Evolutionary conservation across 2,113 vertebrate species (phyloP).

Genomic region (Crotophaga sulcirostris): DNA sequence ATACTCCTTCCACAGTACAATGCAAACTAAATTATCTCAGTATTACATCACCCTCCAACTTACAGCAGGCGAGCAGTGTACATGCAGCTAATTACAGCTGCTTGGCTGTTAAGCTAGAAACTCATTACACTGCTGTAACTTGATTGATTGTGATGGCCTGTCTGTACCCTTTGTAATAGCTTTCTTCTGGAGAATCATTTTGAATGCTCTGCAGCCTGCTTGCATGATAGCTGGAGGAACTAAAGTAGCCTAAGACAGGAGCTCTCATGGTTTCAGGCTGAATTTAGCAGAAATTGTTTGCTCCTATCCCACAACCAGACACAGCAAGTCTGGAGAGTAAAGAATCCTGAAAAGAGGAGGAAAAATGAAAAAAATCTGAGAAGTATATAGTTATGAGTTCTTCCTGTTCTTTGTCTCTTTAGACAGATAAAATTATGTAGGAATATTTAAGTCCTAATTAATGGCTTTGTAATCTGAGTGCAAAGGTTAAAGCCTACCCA

Average conservation of each 20-base stretch:
- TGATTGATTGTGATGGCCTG: not conserved
- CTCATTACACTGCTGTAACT: not conserved
- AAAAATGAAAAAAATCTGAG: not conserved
- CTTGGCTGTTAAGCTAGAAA: not conserved
- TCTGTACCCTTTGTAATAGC: not conserved
- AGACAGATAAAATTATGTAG: not conserved
- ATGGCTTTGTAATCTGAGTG: not conserved
- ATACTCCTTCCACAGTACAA: not conserved
- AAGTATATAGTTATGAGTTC: not conserved
- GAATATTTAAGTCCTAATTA: not conserved
- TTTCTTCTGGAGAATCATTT: not conserved
- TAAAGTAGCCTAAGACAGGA: not conserved
- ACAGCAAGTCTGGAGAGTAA: not conserved
- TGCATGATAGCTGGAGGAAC: not conserved
- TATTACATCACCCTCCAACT: not conserved
- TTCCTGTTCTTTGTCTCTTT: not conserved
- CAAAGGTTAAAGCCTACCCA: not conserved
- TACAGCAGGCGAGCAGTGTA: not conserved
- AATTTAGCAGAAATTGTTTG: not conserved
- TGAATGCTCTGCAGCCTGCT: not conserved
- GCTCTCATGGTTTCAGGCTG: not conserved
- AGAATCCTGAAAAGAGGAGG: not conserved
- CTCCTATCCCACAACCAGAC: not conserved
- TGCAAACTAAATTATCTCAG: not conserved
- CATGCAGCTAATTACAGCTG: not conserved